A percentile compares a stretch with the other conserved stretches of the same genome.
phyloP scores from a whole-genome alignment of 2,113 vertebrate species.

The Seriola rivoliana region DNA sequence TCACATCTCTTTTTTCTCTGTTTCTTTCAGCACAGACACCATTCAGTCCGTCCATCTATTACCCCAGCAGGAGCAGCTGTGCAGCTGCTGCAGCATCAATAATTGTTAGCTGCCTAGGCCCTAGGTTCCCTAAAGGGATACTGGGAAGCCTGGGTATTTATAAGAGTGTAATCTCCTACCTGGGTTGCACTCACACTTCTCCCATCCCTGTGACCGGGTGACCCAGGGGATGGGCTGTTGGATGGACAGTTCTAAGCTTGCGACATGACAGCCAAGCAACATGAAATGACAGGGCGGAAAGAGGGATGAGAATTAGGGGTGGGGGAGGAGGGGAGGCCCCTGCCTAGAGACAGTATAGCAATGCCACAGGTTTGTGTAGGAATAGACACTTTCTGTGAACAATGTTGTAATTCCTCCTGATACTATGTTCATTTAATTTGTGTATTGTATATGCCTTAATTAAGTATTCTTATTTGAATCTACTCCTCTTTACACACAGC shows the following conservation, averaged over 20 bases:
- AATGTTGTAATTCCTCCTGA: background rate
- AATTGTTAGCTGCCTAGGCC: constrained; percentile 31
- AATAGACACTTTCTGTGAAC: background rate
- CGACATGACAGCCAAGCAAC: constrained; percentile 61
- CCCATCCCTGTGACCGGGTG: constrained; percentile 41
- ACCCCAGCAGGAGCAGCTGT: constrained; percentile 20
- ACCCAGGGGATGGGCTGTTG: constrained; percentile 43
- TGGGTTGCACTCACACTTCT: constrained; percentile 47
- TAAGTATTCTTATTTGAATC: background rate
- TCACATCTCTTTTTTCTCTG: background rate
- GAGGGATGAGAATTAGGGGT: constrained; percentile 20
- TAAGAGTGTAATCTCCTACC: constrained; percentile 73
- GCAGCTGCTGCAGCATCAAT: constrained; percentile 42
- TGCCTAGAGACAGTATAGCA: constrained; percentile 15
- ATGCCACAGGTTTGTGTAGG: constrained; percentile 4
- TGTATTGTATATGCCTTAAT: background rate
- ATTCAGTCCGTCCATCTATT: background rate
- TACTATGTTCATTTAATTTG: background rate
- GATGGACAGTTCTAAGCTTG: constrained; percentile 58
- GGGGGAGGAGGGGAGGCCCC: background rate
- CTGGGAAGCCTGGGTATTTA: constrained; percentile 49
- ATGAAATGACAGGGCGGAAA: constrained; percentile 43
- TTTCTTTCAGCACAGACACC: constrained; percentile 27
- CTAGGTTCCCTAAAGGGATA: constrained; percentile 40
- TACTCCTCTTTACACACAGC: background rate